These are phyloP conservation scores for Epinotia brunnichana DNA, from an alignment of 2,888 invertebrate genomes.

Conservation along the genomic window DNA sequence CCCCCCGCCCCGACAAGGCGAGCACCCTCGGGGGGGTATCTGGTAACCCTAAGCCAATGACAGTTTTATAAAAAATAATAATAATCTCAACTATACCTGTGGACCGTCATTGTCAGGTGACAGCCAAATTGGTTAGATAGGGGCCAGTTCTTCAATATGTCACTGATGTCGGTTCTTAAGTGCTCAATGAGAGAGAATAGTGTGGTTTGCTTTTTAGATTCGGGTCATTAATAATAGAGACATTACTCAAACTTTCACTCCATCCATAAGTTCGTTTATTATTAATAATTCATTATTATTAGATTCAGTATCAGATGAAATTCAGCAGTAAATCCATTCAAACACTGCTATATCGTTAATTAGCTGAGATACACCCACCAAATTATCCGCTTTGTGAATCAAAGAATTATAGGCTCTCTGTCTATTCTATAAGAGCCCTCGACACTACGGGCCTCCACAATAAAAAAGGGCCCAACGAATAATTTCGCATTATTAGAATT, in stretches of 20 bases:
- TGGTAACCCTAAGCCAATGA: too few relatives aligned
- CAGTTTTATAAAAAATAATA: too few relatives aligned
- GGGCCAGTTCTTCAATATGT: too few relatives aligned
- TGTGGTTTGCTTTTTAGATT: neutral
- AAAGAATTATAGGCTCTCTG: conserved; percentile 9
- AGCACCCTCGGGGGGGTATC: too few relatives aligned
- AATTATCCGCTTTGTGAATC: conserved; percentile 6
- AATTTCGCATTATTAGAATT: neutral
- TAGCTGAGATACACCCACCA: conserved; percentile 13
- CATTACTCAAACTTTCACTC: neutral
- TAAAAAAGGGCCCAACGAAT: neutral
- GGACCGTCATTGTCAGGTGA: too few relatives aligned
- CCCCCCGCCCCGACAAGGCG: too few relatives aligned
- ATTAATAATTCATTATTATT: too few relatives aligned
- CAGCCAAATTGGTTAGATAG: too few relatives aligned
- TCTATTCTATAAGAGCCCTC: neutral
- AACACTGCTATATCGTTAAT: conserved; percentile 16
- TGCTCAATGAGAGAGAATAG: neutral
- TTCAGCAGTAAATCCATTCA: conserved; percentile 2
- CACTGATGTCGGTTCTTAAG: too few relatives aligned
- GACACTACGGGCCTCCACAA: neutral
- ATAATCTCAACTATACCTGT: too few relatives aligned
- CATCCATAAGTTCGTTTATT: conserved; percentile 7
- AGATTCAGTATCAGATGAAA: neutral
- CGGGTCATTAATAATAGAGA: neutral